phyloP scores from a whole-genome alignment of 37 sponge, comb jelly and placozoan species.

The Geodia barretti region DNA sequence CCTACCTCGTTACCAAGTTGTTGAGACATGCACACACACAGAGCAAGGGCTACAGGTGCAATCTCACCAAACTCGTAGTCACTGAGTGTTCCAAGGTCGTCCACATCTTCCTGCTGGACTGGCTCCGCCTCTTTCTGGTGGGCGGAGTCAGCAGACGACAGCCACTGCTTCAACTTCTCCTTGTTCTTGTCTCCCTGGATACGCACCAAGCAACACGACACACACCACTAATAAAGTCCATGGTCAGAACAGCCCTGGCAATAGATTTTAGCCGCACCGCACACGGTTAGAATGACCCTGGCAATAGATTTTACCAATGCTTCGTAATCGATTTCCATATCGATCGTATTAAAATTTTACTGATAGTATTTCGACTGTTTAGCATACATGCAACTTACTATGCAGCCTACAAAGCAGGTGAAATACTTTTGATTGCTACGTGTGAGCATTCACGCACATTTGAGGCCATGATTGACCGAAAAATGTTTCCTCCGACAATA shows the following conservation, averaged over 20 bases:
- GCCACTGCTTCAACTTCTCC: background rate
- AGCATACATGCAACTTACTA: background rate
- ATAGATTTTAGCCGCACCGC: too few relatives aligned
- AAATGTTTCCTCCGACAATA: background rate
- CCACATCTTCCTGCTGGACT: background rate
- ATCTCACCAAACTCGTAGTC: constrained; percentile 52
- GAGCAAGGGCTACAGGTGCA: background rate
- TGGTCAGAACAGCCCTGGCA: too few relatives aligned
- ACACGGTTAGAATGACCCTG: too few relatives aligned
- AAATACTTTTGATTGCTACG: too few relatives aligned
- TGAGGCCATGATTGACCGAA: background rate
- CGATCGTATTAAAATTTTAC: too few relatives aligned
- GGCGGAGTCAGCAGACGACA: background rate
- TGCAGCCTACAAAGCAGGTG: background rate
- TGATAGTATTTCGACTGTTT: too few relatives aligned
- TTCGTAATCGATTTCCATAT: too few relatives aligned
- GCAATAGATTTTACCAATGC: too few relatives aligned
- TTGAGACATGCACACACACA: constrained; percentile 4
- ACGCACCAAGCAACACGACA: too few relatives aligned
- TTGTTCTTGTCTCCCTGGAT: background rate
- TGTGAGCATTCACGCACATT: too few relatives aligned
- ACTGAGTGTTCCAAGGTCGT: constrained; percentile 32
- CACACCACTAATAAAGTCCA: too few relatives aligned
- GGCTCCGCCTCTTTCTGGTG: background rate
- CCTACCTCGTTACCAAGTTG: background rate